Evolutionary conservation across 2,797 vertebrate genomes (phyloP).

Genomic region (Myiothlypis coronata): DNA sequence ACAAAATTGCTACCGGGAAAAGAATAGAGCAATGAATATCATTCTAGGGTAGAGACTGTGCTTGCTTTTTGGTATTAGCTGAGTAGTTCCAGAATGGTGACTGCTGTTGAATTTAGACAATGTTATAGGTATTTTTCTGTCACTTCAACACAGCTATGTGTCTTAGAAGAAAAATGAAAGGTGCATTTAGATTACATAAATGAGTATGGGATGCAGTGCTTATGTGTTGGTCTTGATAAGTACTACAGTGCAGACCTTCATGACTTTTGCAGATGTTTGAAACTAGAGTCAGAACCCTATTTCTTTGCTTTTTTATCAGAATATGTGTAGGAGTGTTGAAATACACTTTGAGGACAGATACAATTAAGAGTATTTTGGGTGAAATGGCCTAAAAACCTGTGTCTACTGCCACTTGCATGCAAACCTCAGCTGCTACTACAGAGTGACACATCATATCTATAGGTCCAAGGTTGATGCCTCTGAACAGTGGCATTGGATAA

Average conservation of each 20-base stretch:
- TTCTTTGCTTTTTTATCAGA: background rate
- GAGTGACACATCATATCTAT: accelerated
- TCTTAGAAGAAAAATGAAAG: background rate
- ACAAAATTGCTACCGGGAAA: background rate
- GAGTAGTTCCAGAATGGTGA: background rate
- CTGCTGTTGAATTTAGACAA: background rate
- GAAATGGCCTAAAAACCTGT: background rate
- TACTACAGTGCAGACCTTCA: background rate
- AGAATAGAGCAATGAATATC: background rate
- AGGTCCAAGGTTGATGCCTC: background rate
- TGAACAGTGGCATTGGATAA: background rate
- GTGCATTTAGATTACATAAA: background rate
- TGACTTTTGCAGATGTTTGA: background rate
- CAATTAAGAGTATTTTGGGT: background rate
- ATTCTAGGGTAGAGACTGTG: background rate
- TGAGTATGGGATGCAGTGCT: background rate
- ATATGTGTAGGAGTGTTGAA: background rate
- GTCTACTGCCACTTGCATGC: background rate
- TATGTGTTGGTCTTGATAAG: background rate
- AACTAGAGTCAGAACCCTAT: background rate
- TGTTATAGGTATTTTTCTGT: background rate
- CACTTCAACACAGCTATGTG: background rate
- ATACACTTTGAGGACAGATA: background rate
- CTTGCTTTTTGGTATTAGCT: background rate
- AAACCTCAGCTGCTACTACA: background rate